Percentiles rank a stretch among this genome's conserved stretches.
Evolutionary conservation across 2,888 invertebrate genomes (phyloP).

Genomic region (Hofmannophila pseudospretella): DNA sequence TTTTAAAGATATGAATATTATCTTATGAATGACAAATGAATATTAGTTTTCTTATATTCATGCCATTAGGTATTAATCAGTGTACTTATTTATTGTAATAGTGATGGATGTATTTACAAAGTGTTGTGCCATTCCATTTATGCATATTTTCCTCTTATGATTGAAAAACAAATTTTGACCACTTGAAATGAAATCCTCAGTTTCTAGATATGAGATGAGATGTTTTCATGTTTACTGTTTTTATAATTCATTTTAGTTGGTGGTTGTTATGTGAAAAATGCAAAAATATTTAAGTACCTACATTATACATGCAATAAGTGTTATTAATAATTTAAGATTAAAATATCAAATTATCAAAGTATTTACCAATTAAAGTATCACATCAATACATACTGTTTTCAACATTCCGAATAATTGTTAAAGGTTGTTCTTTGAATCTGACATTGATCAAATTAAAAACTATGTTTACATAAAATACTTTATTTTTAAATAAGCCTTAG

Average conservation of each 20-base stretch:
- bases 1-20: neutral
- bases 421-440: neutral
- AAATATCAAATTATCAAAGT: too few species aligned
- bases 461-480: neutral
- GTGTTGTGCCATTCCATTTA: slow-evolving; percentile 2
- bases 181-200: too few species aligned
- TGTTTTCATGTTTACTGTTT: neutral
- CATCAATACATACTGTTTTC: neutral
- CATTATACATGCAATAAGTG: too few species aligned
- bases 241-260: too few species aligned
- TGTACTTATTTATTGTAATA: neutral
- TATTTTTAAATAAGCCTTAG: neutral
- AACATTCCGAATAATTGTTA: neutral
- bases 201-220: neutral
- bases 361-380: neutral
- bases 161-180: too few species aligned
- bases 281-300: too few species aligned
- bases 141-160: neutral
- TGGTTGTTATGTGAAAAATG: too few species aligned
- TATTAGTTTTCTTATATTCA: neutral
- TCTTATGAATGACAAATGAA: neutral
- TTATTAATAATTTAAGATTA: too few species aligned
- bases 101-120: too few species aligned
- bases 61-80: neutral
- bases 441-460: neutral